Base-by-base conservation (phyloP, 2,113 vertebrate species). In the Ailurus styani region DNA sequence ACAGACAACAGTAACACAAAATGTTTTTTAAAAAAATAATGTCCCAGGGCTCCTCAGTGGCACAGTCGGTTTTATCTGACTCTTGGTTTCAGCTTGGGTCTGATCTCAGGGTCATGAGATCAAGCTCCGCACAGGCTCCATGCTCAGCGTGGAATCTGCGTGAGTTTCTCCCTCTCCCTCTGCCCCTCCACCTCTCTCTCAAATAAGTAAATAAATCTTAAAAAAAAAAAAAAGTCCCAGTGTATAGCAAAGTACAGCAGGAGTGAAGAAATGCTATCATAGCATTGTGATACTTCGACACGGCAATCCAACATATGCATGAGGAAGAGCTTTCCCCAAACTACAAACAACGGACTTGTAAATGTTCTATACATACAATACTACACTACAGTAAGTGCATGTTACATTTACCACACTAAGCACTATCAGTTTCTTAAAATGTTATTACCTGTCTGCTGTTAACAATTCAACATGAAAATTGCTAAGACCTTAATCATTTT, bases 381-480 rank as follows among this genome's bases (percentile, higher is more conserved):
- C 27, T 34, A 83, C 1, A 55, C 29, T 37, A 77, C 27, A 85
- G 77, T 68, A 95, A 87, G 83, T 78, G 40, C 27, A 52, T 66
- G 21, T n/a, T 90, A 55, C 54, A 88, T 77, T 91, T 87, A 57
- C 21, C 9, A 8, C 5, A n/a, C 10, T 57, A 70, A 89, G 18
- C 15, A 96, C 66, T 29, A 72, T 72, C 23, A 95, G 23, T 86
- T 95, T 50, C 87, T 91, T 75, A 70, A 62, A 88, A 94, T 77
- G 47, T 82, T 81, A 93, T 40, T 54, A 47, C 34, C 37, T 85
- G 29, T 31, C 73, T 83, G 34, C 29, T 37, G 10, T 81, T 84
- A 93, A 79, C 10, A 11, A 81, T 72, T 93, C 55, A 95, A 72
- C 25, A 40, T 68, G 60, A 93, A 90, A 91, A 84, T 12, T 73